Base-by-base conservation (phyloP, 1,140 invertebrate species). In the Phymorhynchus buccinoides region DNA sequence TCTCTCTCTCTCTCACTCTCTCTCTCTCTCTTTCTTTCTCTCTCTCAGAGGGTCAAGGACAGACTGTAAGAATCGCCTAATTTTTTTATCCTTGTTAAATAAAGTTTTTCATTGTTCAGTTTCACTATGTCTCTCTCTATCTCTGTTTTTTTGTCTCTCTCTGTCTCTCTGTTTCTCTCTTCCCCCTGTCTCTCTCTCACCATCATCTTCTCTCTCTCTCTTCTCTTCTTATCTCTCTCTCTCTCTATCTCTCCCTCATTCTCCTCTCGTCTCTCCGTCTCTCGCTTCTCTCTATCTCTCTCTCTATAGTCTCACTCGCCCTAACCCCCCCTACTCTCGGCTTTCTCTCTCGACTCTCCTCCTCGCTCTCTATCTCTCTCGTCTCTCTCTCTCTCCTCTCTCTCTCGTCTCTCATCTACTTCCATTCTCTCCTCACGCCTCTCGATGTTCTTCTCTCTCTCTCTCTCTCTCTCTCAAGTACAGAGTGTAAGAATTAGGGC, bases 211-310 rank as follows among this genome's bases (percentile, higher is more conserved):
- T 48, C 44, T 48, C 44, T 48, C 18, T 48, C 44, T 48, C 18
- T n/a, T 73, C 68, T 75, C 37, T 75, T 14, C 41, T 39, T 75
- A 4, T 75, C 37, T 75, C 71, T 75, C 71, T 75, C 22, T 75
- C 71, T 75, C 71, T 75, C 22, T 75, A 35, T 41, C 37, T 41
- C 71, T 41, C 71, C 27, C 71, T 41, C 37, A 3, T 39, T 41
- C 71, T 41, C 44, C 44, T 48, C 44, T 48, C 18, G 44, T 48
- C 44, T 48, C 44, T 48, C 44, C 44, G 7, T 48, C 44, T 48
- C 9, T 66, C 48, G 7, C 9, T 22, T 52, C 48, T 52, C 48
- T 52, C 48, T 52, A 7, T 52, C 48, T 52, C 48, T 66, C 62
- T 66, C 62, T 66, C 62, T 66, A 16, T 66, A n/a, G 18, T 66